Evolutionary conservation across 2,797 vertebrate genomes (phyloP), one percentile per base, ranked within the genome.

Genomic region (Dendrocincla fuliginosa): DNA sequence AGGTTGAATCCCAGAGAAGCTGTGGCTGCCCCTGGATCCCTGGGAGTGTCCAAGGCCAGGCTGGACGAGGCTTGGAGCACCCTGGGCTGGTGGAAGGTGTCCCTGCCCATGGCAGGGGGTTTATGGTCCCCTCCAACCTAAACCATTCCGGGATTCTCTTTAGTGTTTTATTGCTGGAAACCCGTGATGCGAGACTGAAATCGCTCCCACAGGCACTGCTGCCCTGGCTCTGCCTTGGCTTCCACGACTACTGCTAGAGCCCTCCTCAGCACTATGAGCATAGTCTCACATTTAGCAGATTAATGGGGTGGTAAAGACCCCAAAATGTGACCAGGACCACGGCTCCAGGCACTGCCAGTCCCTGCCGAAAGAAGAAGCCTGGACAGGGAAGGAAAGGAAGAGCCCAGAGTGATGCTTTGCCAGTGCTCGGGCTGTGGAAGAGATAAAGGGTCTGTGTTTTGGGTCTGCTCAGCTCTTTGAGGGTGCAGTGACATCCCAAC

Each of bases 61-160:
- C 0, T 56, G 70, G 30, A 60, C 0, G 0, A 69, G 0, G 4
- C 22, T 53, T 81, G 61, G 49, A 56, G n/a, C 28, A 37, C 0
- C 27, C 18, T 55, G 49, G 32, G 6, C 0, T 2, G 3, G 32
- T n/a, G 28, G n/a, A 1, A 83, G 9, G 9, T 39, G 42, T 33
- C 37, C 19, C 50, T 30, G 64, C 11, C 50, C 20, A 18, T 13
- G 56, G 24, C 24, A 10, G 6, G 6, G 8, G 18, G 18, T 88
- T 35, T 35, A 2, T 5, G 42, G 28, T 57, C 24, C n/a, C 37
- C 57, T 52, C 14, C 33, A 39, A 50, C 16, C 5, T 28, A 64
- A 77, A 39, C 50, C n/a, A 19, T 50, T 33, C 50, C 50, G 37
- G 3, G 19, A 12, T 23, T 14, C 25, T 30, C 3, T 44, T 41